Evolutionary conservation across 37 sponge, comb jelly and placozoan genomes (phyloP).

Genomic region (Chondrosia reniformis): DNA sequence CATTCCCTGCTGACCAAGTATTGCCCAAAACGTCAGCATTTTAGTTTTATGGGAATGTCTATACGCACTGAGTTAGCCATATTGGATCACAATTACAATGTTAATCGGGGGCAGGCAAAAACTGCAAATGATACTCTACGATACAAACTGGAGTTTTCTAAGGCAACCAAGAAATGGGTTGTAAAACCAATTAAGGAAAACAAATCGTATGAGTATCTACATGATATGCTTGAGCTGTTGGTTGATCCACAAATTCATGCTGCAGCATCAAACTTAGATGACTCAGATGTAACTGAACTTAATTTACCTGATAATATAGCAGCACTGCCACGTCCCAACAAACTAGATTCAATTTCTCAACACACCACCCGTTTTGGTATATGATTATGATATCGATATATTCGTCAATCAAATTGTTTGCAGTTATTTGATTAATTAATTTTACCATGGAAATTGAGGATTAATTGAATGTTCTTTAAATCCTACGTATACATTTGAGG

Average conservation of each 20-base stretch:
- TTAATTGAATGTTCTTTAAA: too few relatives aligned
- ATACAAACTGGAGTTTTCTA: constrained; percentile 12
- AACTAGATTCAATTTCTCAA: not conserved
- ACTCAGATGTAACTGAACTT: not conserved
- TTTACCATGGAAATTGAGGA: too few relatives aligned
- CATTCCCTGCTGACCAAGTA: constrained; percentile 28
- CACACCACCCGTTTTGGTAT: constrained; percentile 3
- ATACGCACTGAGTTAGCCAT: constrained; percentile 11
- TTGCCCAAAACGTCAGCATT: constrained; percentile 37
- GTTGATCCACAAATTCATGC: not conserved
- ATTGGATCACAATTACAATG: constrained; percentile 33
- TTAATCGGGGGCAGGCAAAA: not conserved
- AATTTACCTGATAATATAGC: constrained; percentile 12
- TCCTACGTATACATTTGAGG: too few relatives aligned
- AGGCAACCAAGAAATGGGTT: constrained; percentile 1
- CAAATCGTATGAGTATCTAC: not conserved
- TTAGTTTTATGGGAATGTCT: constrained; percentile 30
- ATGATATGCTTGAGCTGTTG: constrained; percentile 3
- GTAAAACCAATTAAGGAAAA: constrained; percentile 14
- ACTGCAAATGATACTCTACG: not conserved
- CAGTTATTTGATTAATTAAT: too few relatives aligned
- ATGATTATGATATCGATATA: not conserved
- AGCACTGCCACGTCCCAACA: constrained; percentile 2
- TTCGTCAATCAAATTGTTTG: too few relatives aligned
- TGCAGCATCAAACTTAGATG: too few relatives aligned